Conservation (phyloP, 2,797 vertebrate genomes). For the Acrocephalus scirpaceus region DNA sequence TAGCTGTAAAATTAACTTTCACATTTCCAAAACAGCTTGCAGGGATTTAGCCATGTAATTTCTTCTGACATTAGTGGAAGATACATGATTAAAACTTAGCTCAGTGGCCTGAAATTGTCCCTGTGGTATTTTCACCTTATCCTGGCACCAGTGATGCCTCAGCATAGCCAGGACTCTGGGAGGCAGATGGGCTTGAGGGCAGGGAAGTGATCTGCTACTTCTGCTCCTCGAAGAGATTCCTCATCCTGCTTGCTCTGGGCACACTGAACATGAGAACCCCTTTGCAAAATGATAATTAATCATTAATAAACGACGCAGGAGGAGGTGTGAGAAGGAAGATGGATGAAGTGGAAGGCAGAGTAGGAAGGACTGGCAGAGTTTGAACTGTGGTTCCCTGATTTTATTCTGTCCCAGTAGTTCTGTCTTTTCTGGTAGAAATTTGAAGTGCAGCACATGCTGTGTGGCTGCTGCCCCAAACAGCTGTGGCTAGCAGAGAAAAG, state of each 20-base stretch:
- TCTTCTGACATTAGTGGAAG: slow-evolving; percentile 2
- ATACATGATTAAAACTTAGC: background rate
- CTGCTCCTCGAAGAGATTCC: background rate
- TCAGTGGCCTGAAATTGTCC: background rate
- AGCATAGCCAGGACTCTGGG: fast-evolving
- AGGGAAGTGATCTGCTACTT: background rate
- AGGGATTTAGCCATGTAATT: slow-evolving; percentile 2
- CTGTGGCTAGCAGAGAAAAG: background rate
- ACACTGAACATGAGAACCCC: background rate
- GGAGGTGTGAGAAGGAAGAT: background rate
- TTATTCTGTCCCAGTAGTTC: background rate
- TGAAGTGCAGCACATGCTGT: background rate
- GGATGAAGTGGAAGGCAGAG: background rate
- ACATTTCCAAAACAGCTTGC: background rate
- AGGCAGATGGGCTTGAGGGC: background rate
- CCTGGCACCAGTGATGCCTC: background rate
- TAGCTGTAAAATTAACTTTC: slow-evolving; percentile 4
- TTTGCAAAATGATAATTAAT: background rate
- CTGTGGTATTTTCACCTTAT: background rate
- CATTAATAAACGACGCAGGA: background rate
- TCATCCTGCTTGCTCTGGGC: fast-evolving
- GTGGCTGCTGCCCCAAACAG: background rate
- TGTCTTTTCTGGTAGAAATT: background rate
- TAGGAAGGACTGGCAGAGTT: background rate
- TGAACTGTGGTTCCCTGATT: background rate